Conservation (phyloP, 2,888 invertebrate species). For the Rotaria magnacalcarata region DNA sequence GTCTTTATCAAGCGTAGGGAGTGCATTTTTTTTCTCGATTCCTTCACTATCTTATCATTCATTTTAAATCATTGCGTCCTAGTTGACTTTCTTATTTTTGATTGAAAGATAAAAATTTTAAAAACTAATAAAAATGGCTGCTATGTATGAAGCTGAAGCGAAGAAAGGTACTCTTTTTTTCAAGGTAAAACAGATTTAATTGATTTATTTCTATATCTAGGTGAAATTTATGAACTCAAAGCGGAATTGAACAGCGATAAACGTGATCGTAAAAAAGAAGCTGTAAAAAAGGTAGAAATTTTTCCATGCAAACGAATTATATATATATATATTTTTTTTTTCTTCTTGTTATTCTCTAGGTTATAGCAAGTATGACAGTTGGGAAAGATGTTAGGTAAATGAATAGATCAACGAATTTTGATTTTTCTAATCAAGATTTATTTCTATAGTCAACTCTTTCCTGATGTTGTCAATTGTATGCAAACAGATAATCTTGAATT, state of each 20-base stretch:
- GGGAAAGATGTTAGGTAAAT: conserved; percentile 81
- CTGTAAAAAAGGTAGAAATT: conserved; percentile 88
- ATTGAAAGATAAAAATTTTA: too few relatives aligned
- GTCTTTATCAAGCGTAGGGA: too few relatives aligned
- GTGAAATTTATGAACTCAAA: conserved; percentile 97
- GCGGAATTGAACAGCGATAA: conserved; percentile 98
- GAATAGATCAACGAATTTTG: too few relatives aligned
- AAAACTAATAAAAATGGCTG: background rate
- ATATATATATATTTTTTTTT: too few relatives aligned
- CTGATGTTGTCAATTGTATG: conserved; percentile 99
- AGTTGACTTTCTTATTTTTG: too few relatives aligned
- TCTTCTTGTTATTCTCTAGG: background rate
- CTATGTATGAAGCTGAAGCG: conserved; percentile 23
- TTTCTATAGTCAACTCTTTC: conserved; percentile 74
- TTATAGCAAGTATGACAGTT: conserved; percentile 94
- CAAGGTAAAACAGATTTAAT: too few relatives aligned
- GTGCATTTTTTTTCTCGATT: background rate
- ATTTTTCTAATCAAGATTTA: too few relatives aligned
- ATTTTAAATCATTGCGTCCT: background rate
- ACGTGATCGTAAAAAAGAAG: conserved; percentile 98
- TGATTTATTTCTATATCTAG: conserved; percentile 51
- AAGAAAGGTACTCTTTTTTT: background rate
- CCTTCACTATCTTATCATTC: background rate
- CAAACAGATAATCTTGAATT: conserved; percentile 97
- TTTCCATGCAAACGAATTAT: too few relatives aligned